Base-by-base conservation (phyloP, 2,888 invertebrate genomes). In the Tinea semifulvella region DNA sequence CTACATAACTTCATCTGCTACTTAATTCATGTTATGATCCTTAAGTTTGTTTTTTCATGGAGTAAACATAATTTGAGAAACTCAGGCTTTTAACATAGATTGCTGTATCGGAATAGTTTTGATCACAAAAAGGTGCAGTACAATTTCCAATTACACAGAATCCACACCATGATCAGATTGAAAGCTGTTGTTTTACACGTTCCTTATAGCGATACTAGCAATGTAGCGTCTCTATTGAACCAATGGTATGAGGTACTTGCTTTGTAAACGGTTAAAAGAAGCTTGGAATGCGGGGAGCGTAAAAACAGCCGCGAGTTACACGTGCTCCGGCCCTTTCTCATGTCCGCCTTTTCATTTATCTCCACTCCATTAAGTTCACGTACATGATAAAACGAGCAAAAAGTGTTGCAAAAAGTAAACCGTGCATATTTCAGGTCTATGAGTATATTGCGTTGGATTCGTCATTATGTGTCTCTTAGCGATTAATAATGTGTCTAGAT, bases 281-380 rank as follows among this genome's bases (percentile, higher is more conserved):
- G 25, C 17, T 14, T 19, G 45, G 47, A 47, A 47, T 43, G 45
- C 42, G 27, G 27, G 31, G 8, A 42, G 42, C 16, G 65, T 68
- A 72, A 69, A 69, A 68, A 63, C 61, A 49, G 51, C 20, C 44
- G 43, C 27, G 49, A 48, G 53, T 49, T 51, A 57, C 64, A 61
- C 67, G 64, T 67, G 61, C 57, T 58, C 56, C 50, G 35, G 19
- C 43, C 43, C 43, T 31, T 43, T 20, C 43, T 18, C 31, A n/a
- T 31, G 40, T 20, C 56, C 59, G 58, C 62, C 61, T 60, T 54
- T 55, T 57, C 61, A 56, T 60, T 60, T 59, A 56, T 56, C 50
- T 51, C 50, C 50, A 46, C 45, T 55, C 36, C 18, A 36, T 36
- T 36, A 36, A 36, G 36, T 36, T 18, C 36, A 36, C 36, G 17